Evolutionary conservation across 2,113 vertebrate genomes (phyloP), one percentile per base, ranked within the genome.

Genomic region (Istiophorus platypterus): DNA sequence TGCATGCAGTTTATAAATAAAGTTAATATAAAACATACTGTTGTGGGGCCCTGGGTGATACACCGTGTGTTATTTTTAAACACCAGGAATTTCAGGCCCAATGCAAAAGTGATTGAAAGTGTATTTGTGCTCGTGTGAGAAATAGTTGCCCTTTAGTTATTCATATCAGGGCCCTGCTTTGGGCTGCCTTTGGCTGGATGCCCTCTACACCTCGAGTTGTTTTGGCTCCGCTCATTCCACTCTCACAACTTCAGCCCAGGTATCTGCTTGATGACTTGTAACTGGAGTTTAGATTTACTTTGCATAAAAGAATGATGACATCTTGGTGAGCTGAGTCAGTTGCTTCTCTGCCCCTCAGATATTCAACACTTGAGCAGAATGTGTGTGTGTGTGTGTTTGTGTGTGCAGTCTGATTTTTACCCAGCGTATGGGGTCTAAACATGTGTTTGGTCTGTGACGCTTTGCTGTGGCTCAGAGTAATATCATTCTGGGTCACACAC

Each of bases 261-360:
- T 89, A 89, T 80, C 66, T 41, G 76, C 54, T 31, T 64, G 34
- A 42, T 58, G 72, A 12, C 47, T 80, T 65, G 37, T 80, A 85
- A 85, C 78, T 82, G 77, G 59, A 77, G 63, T 69, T 63, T 31
- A 41, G 39, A 20, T 54, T 81, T 51, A 49, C 41, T 77, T 81
- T 11, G 34, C 8, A 75, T 66, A 76, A 85, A 85, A 65, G 59
- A 75, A 56, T 64, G 56, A 84, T 87, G 85, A 89, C 86, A 90
- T 81, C 85, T 90, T 62, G 39, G 27, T 39, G 17, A 52, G 81
- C 80, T 89, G 91, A 89, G 83, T 91, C 86, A 91, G 81, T 75
- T 69, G 87, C 82, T 76, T 84, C 0, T 26, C 81, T 41, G 26
- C 77, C 82, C 49, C 82, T 85, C 76, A 88, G 70, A 78, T 77